phyloP scores from a whole-genome alignment of 1,140 invertebrate species.

The Hycleus cichorii region DNA sequence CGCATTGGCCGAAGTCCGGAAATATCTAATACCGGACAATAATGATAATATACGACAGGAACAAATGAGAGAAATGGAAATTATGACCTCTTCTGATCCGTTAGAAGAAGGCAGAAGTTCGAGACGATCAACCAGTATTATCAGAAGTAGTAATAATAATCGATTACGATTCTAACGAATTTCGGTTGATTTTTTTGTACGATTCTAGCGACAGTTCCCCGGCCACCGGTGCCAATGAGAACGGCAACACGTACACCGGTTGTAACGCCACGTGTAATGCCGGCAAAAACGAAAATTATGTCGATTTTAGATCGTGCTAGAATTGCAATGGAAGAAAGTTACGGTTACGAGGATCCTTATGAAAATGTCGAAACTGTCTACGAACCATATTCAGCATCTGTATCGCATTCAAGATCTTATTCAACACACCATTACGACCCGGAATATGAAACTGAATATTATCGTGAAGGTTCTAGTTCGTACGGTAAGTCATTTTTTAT shows the following conservation, averaged over 20 bases:
- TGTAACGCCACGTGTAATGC: slow-evolving; percentile 46
- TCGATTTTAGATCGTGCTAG: slow-evolving; percentile 74
- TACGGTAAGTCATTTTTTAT: slow-evolving; percentile 26
- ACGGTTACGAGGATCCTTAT: slow-evolving; percentile 46
- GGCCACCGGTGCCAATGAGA: slow-evolving; percentile 33
- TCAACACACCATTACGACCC: slow-evolving; percentile 25
- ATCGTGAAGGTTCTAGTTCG: slow-evolving; percentile 22
- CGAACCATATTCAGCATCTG: slow-evolving; percentile 16
- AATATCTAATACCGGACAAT: slow-evolving; percentile 69
- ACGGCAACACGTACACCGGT: slow-evolving; percentile 43
- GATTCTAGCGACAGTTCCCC: slow-evolving; percentile 16
- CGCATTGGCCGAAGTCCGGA: slow-evolving; percentile 70
- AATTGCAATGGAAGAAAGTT: slow-evolving; percentile 69
- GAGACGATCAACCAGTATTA: slow-evolving; percentile 9
- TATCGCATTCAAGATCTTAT: slow-evolving; percentile 17
- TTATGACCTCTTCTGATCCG: slow-evolving; percentile 46
- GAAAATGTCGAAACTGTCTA: slow-evolving; percentile 23
- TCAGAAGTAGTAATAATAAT: slow-evolving; percentile 4
- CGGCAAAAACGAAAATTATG: slow-evolving; percentile 70
- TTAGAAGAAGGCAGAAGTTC: slow-evolving; percentile 19
- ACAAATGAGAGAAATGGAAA: slow-evolving; percentile 79
- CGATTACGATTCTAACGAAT: background rate
- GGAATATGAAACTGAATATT: slow-evolving; percentile 29
- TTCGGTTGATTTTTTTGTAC: background rate
- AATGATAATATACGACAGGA: slow-evolving; percentile 81